phyloP scores from a whole-genome alignment of 2,888 invertebrate genomes.

The Lingula anatina region DNA sequence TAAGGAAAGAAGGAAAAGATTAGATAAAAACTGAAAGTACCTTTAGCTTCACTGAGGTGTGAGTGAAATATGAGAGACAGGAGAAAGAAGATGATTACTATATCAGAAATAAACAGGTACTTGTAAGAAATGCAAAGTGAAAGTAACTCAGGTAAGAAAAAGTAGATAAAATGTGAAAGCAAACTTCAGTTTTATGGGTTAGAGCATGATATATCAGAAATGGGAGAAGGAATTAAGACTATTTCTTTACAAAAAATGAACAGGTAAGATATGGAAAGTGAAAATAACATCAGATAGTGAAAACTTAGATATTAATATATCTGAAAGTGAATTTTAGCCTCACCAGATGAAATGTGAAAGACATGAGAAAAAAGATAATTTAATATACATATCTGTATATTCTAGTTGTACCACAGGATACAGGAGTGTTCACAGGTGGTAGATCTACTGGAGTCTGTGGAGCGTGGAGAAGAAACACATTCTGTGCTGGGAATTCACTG shows the following conservation, averaged over 20 bases:
- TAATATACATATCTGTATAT: no score
- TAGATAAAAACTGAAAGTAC: no score
- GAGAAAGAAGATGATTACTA: slow-evolving; percentile 47
- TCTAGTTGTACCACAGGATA: slow-evolving; percentile 56
- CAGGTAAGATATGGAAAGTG: slow-evolving; percentile 30
- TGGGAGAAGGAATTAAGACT: slow-evolving; percentile 40
- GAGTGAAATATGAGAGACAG: slow-evolving; percentile 36
- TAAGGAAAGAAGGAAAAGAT: neutral
- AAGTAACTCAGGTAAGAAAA: neutral
- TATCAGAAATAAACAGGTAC: slow-evolving; percentile 51
- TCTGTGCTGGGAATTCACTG: slow-evolving; percentile 55
- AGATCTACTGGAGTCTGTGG: slow-evolving; percentile 55
- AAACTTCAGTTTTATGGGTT: slow-evolving; percentile 28
- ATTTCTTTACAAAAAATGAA: slow-evolving; percentile 48
- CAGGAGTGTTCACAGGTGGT: slow-evolving; percentile 57
- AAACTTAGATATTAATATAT: no score
- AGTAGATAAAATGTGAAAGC: no score
- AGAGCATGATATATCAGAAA: slow-evolving; percentile 39
- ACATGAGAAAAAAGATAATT: no score
- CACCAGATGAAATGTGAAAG: no score
- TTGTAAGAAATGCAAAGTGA: neutral
- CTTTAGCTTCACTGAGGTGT: slow-evolving; percentile 34
- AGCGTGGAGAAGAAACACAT: slow-evolving; percentile 54
- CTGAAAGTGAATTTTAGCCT: no score
- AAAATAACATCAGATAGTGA: no score